These are phyloP conservation scores for Peromyscus polionotus DNA, from an alignment of 2,113 vertebrate genomes.

Conservation along the genomic window DNA sequence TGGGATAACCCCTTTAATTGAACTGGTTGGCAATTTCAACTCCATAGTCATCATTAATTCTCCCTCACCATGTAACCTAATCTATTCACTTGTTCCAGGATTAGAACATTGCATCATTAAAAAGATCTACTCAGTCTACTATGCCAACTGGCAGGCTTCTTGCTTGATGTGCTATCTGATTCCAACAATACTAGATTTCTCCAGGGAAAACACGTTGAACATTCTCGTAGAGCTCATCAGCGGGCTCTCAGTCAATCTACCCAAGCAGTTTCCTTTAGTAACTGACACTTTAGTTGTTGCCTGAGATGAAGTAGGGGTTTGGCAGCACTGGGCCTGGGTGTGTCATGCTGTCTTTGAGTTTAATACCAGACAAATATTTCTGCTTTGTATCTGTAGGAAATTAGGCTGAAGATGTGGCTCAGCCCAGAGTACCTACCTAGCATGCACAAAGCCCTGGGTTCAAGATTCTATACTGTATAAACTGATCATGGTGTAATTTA, in stretches of 20 bases:
- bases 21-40: not conserved
- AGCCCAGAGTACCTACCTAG: too few species aligned
- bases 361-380: not conserved
- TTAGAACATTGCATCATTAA: not conserved
- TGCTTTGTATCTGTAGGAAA: not conserved
- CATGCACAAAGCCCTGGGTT: not conserved
- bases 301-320: not conserved
- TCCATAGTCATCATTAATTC: not conserved
- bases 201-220: not conserved
- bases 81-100: not conserved
- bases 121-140: not conserved
- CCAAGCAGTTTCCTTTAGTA: not conserved
- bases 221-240: not conserved
- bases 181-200: not conserved
- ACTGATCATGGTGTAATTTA: too few species aligned
- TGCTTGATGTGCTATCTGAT: not conserved
- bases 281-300: not conserved
- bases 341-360: not conserved
- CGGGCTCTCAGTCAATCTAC: not conserved
- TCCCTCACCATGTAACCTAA: not conserved
- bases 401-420: too few species aligned
- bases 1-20: not conserved
- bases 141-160: not conserved
- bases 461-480: not conserved
- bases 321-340: not conserved